Evolutionary conservation across 1,140 invertebrate genomes (phyloP).

Genomic region (Caenorhabditis remanei): DNA sequence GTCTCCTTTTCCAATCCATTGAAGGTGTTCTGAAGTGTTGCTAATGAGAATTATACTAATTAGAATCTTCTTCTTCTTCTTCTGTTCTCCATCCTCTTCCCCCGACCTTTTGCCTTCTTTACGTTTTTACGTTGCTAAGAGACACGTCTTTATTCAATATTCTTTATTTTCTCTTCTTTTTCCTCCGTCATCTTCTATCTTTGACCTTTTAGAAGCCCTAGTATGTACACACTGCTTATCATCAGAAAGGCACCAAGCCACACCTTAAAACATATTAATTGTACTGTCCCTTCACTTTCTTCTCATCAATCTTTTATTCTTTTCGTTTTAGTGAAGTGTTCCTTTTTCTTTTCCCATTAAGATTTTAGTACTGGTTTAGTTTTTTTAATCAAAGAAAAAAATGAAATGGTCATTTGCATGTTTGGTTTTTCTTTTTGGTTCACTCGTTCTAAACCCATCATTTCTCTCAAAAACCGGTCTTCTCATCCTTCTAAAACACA

Average conservation of each 20-base stretch:
- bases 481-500: slow-evolving; percentile 7
- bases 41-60: slow-evolving; percentile 6
- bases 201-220: slow-evolving; percentile 46
- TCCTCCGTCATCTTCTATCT: slow-evolving; percentile 3
- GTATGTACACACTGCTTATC: slow-evolving; percentile 40
- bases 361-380: background rate
- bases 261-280: slow-evolving; percentile 15
- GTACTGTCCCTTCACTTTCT: background rate
- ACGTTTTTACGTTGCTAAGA: background rate
- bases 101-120: background rate
- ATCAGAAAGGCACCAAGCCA: slow-evolving; percentile 8
- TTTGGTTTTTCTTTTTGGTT: slow-evolving; percentile 15
- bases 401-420: slow-evolving; percentile 7
- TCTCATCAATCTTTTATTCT: background rate
- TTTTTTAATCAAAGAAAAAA: background rate
- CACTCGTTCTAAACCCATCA: background rate
- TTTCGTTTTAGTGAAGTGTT: background rate
- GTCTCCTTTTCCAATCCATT: background rate
- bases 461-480: slow-evolving; percentile 12
- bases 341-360: background rate
- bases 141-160: background rate
- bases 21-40: background rate
- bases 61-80: background rate
- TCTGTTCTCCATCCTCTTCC: background rate
- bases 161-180: background rate